Conservation (phyloP, 2,113 vertebrate genomes). For the Melanocharis versteri region DNA sequence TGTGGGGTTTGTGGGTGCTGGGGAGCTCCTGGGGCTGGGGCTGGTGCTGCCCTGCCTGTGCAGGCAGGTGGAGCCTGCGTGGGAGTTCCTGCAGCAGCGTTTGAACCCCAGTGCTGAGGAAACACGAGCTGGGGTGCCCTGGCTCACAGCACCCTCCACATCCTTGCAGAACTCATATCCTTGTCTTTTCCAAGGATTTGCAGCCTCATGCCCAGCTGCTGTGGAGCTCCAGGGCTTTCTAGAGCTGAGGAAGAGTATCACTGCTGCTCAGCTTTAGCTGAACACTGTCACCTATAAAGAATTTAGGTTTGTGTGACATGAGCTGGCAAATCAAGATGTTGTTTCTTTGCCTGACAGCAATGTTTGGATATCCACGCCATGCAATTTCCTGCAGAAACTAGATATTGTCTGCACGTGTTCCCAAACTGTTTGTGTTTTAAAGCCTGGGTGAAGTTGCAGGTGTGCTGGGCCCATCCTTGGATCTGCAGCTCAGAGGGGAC, state of each 20-base stretch:
- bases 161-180: fast-evolving
- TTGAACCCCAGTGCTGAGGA: not conserved
- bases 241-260: not conserved
- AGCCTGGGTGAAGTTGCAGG: not conserved
- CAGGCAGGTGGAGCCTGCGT: not conserved
- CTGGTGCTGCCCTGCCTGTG: not conserved
- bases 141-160: fast-evolving
- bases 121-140: not conserved
- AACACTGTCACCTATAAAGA: fast-evolving
- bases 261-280: not conserved
- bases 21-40: not conserved
- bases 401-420: not conserved
- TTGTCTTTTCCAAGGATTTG: not conserved
- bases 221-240: not conserved
- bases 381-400: not conserved
- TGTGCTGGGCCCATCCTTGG: not conserved
- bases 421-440: not conserved
- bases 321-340: not conserved
- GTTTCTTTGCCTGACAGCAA: not conserved
- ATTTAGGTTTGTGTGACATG: not conserved
- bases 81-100: not conserved
- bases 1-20: not conserved
- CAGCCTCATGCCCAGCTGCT: not conserved
- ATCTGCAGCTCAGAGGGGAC: not conserved
- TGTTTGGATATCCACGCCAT: not conserved